These are phyloP conservation scores for Antigone vipio DNA, from an alignment of 2,113 vertebrate species.

Conservation along the genomic window DNA sequence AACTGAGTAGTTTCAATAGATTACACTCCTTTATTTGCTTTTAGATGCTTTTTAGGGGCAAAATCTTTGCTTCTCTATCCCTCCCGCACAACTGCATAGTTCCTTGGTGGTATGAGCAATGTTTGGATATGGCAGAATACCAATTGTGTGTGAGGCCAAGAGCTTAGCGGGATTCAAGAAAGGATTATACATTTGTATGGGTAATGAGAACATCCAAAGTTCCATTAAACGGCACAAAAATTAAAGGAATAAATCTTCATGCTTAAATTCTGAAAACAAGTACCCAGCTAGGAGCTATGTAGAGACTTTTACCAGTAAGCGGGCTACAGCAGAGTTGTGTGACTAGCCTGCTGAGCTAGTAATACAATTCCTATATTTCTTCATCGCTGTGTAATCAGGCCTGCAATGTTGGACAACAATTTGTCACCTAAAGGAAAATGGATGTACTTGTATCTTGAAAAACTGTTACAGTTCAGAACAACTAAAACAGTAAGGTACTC, in stretches of 20 bases:
- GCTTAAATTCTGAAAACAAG: not conserved
- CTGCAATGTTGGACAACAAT: not conserved
- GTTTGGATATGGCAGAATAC: not conserved
- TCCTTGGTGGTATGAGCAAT: not conserved
- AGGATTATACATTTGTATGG: not conserved
- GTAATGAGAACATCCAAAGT: not conserved
- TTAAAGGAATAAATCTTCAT: not conserved
- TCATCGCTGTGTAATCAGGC: not conserved
- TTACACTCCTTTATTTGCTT: not conserved
- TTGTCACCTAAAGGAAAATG: not conserved
- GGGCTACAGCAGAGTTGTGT: not conserved
- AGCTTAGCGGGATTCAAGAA: not conserved
- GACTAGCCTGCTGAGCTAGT: not conserved
- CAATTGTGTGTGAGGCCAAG: not conserved
- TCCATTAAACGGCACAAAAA: not conserved
- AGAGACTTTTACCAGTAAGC: not conserved
- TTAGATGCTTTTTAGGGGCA: not conserved
- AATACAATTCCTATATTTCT: not conserved
- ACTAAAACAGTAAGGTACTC: not conserved
- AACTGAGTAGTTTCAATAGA: constrained; percentile 5
- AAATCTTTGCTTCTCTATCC: not conserved
- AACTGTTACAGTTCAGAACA: not conserved
- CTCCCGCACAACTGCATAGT: not conserved
- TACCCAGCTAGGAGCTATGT: not conserved
- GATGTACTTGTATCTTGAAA: not conserved